Evolutionary conservation across 2,888 invertebrate species (phyloP), one percentile per base, ranked within the genome.

Genomic region (Drosophila diplacantha): DNA sequence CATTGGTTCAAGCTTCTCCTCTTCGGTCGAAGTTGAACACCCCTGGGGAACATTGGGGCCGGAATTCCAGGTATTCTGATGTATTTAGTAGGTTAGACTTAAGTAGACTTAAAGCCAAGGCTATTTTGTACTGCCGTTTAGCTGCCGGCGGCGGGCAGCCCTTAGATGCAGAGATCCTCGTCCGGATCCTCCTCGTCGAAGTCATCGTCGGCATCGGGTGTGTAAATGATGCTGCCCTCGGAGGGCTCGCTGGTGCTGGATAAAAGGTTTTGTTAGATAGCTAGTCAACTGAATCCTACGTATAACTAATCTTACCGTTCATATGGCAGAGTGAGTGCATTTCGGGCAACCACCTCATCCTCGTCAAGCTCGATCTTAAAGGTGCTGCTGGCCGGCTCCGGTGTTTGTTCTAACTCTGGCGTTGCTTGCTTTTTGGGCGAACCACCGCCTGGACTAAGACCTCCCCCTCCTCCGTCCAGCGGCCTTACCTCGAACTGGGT

Each of bases 141-240:
- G 51, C 46, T 67, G 58, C 62, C 51, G 38, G 62, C 41, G 54
- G 22, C 24, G 24, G 46, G n/a, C 57, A 63, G 44, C 59, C 88
- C 5, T 26, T 89, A 92, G 80, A 95, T 92, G 88, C 93, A 92
- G 65, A 95, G 89, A 89, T 95, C 95, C 87, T 95, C 95, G 90
- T 95, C 95, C 2, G 95, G 95, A 88, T 95, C 95, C 88, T 95
- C 95, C 81, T 94, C 95, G 83, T 95, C 95, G 90, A 94, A 93
- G 85, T 95, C 95, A 86, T 95, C 95, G 3, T 91, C 90, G 54
- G 92, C 92, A 87, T 95, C 95, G 11, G 94, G 93, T 71, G 92
- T 91, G 83, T 95, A 95, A 73, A 92, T 91, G 34, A 95, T 93
- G 83, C 91, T 91, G 39, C 92, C 91, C 63, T 90, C 90, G 1